Evolutionary conservation across 2,888 invertebrate species (phyloP).

Genomic region (Pegoplata infirma): DNA sequence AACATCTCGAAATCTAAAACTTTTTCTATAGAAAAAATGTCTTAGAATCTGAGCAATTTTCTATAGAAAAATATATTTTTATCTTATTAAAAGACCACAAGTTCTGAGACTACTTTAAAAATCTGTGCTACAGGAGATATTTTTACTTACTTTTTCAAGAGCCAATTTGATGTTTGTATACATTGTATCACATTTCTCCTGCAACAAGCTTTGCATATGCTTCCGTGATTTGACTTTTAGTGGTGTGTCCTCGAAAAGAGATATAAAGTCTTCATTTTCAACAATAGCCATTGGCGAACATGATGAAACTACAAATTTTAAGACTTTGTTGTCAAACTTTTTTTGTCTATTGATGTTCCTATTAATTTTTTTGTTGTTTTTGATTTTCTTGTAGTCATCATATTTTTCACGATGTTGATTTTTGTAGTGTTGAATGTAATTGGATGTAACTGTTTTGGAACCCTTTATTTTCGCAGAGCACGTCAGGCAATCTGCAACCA

Average conservation of each 20-base stretch:
- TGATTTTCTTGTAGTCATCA: neutral
- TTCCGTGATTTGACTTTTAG: neutral
- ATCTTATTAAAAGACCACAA: no score
- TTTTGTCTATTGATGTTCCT: neutral
- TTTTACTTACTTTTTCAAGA: neutral
- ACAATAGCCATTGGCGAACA: neutral
- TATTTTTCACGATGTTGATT: neutral
- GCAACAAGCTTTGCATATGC: neutral
- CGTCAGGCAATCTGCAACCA: no score
- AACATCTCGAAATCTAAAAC: no score
- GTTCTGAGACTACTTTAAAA: no score
- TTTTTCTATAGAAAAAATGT: no score
- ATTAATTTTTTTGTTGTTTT: neutral
- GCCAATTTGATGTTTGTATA: neutral
- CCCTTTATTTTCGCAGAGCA: no score
- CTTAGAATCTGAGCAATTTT: no score
- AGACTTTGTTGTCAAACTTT: neutral
- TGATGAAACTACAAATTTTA: neutral
- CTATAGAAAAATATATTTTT: no score
- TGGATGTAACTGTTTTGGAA: neutral
- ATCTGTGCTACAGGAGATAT: neutral
- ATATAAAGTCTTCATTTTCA: neutral
- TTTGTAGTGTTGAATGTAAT: neutral
- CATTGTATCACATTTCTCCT: neutral
- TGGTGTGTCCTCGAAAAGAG: neutral